Conservation (phyloP, 1,140 invertebrate species). For the Drosophila nasuta region DNA sequence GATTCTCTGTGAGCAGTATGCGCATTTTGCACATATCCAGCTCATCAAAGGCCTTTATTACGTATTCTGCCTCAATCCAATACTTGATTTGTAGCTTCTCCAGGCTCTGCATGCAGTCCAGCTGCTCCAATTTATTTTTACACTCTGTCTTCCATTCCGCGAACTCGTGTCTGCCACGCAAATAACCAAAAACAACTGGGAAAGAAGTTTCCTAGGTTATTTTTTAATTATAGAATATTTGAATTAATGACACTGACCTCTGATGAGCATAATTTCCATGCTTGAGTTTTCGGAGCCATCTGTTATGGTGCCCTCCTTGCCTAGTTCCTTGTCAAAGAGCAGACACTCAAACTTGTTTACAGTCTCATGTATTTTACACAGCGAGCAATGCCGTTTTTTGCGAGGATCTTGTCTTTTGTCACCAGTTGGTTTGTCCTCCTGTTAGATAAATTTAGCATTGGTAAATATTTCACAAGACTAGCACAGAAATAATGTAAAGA, state of each 20-base stretch:
- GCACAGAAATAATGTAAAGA: too few species aligned
- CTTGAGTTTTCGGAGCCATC: slow-evolving; percentile 86
- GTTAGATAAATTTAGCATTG: neutral
- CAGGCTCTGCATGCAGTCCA: slow-evolving; percentile 89
- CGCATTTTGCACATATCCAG: slow-evolving; percentile 90
- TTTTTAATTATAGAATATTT: neutral
- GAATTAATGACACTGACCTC: slow-evolving; percentile 29
- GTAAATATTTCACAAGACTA: neutral
- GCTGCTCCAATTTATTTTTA: slow-evolving; percentile 86
- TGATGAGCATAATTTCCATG: slow-evolving; percentile 65
- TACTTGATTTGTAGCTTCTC: slow-evolving; percentile 86
- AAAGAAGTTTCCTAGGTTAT: neutral
- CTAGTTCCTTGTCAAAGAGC: slow-evolving; percentile 85
- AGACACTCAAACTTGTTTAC: slow-evolving; percentile 87
- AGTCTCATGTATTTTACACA: slow-evolving; percentile 86
- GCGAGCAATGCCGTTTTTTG: slow-evolving; percentile 48
- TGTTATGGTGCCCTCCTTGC: slow-evolving; percentile 68
- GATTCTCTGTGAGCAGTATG: slow-evolving; percentile 82
- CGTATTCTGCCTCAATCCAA: slow-evolving; percentile 83
- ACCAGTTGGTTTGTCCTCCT: slow-evolving; percentile 45
- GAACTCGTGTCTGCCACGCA: slow-evolving; percentile 45
- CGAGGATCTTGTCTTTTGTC: slow-evolving; percentile 8
- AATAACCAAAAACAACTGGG: slow-evolving; percentile 61
- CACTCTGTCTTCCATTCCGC: slow-evolving; percentile 39
- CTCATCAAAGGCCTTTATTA: slow-evolving; percentile 88